These are phyloP conservation scores for Pelochelys cantorii DNA, from an alignment of 2,797 vertebrate species.

Conservation along the genomic window DNA sequence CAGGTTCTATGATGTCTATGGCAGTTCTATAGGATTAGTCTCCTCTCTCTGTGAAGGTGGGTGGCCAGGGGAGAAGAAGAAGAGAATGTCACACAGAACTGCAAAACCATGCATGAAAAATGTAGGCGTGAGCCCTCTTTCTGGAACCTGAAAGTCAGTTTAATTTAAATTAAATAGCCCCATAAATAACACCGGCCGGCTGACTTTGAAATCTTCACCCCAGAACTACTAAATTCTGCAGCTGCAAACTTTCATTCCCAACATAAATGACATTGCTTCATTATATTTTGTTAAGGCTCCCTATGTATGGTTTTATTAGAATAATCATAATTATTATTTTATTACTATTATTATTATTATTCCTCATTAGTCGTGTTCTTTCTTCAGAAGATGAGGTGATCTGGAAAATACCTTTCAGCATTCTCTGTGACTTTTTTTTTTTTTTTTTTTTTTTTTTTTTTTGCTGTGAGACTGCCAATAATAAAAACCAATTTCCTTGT, in stretches of 20 bases:
- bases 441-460: slow-evolving; percentile 22
- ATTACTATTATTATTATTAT: slow-evolving; percentile 61
- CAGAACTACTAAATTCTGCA: slow-evolving; percentile 32
- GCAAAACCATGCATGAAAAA: slow-evolving; percentile 70
- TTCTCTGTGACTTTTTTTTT: slow-evolving; percentile 17
- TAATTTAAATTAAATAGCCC: slow-evolving; percentile 72
- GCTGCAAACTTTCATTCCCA: slow-evolving; percentile 56
- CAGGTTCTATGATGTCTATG: slow-evolving; percentile 59
- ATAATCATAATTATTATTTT: slow-evolving; percentile 43
- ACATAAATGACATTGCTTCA: slow-evolving; percentile 55
- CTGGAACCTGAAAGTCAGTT: slow-evolving; percentile 69
- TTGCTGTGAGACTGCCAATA: slow-evolving; percentile 19
- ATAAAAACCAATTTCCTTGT: slow-evolving; percentile 66
- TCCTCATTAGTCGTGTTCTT: slow-evolving; percentile 64
- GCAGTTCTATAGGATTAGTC: slow-evolving; percentile 29
- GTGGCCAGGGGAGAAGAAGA: slow-evolving; percentile 26
- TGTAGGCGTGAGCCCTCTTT: slow-evolving; percentile 27
- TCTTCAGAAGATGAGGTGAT: slow-evolving; percentile 46
- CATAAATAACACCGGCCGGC: slow-evolving; percentile 71
- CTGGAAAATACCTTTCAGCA: slow-evolving; percentile 43
- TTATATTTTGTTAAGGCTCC: slow-evolving; percentile 56
- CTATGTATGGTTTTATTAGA: slow-evolving; percentile 40
- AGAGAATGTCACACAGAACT: slow-evolving; percentile 60
- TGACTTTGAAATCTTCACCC: slow-evolving; percentile 63
- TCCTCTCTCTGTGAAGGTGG: slow-evolving; percentile 42